A percentile compares a stretch with the other conserved stretches of the same genome.
phyloP scores from a whole-genome alignment of 2,888 invertebrate species.

The Tipula lateralis region DNA sequence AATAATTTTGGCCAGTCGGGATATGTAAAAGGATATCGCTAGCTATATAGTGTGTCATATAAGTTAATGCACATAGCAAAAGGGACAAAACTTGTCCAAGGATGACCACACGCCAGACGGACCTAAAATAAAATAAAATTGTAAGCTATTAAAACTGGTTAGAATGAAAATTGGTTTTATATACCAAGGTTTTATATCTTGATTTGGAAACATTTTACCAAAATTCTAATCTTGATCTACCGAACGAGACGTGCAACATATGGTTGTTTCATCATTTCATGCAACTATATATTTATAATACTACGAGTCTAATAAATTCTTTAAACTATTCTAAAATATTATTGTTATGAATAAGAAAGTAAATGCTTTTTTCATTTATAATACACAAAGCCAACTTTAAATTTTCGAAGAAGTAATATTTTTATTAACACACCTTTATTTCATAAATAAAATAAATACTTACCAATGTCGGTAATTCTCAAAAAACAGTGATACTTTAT shows the following conservation, averaged over 20 bases:
- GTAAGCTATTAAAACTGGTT: background rate
- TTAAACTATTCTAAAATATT: too few species aligned
- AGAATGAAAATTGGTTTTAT: background rate
- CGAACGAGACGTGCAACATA: too few species aligned
- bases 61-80: slow-evolving; percentile 59
- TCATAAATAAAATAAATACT: background rate
- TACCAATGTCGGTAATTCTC: slow-evolving; percentile 12
- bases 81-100: slow-evolving; percentile 72
- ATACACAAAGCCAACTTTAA: background rate
- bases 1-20: slow-evolving; percentile 27
- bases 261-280: too few species aligned
- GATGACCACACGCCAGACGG: slow-evolving; percentile 67
- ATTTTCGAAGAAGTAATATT: background rate
- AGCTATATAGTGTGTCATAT: slow-evolving; percentile 21
- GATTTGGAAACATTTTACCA: background rate
- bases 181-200: background rate
- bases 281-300: too few species aligned
- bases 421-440: background rate
- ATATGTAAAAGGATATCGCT: slow-evolving; percentile 15
- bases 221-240: background rate
- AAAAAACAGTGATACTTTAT: background rate
- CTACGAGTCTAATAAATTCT: too few species aligned
- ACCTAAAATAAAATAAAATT: slow-evolving; percentile 52
- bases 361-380: too few species aligned
- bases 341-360: too few species aligned